These are phyloP conservation scores for Halcyon smyrnensis DNA, from an alignment of 2,797 vertebrate species.

Conservation along the genomic window DNA sequence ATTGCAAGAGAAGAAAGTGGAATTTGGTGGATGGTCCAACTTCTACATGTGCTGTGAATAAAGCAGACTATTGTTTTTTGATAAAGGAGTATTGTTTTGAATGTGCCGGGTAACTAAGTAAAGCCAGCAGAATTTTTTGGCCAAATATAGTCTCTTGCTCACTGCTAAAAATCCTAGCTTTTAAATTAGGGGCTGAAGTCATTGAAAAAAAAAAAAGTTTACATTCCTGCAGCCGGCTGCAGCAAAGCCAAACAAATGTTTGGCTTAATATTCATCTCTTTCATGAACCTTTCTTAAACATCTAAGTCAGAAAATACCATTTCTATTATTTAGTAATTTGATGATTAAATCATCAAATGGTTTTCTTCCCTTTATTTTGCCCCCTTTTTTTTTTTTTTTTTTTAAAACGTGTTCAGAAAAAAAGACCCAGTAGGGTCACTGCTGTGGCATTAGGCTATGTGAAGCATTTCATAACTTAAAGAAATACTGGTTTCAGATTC, in stretches of 20 bases:
- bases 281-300: slow-evolving; percentile 71
- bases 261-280: slow-evolving; percentile 76
- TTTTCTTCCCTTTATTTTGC: neutral
- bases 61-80: slow-evolving; percentile 82
- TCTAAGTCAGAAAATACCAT: slow-evolving; percentile 70
- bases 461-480: slow-evolving; percentile 70
- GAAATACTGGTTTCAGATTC: slow-evolving; percentile 64
- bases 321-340: slow-evolving; percentile 71
- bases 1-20: slow-evolving; percentile 75
- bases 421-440: slow-evolving; percentile 48
- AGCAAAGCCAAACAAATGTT: slow-evolving; percentile 80
- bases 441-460: slow-evolving; percentile 54
- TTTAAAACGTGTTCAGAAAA: neutral
- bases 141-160: slow-evolving; percentile 85
- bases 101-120: slow-evolving; percentile 76
- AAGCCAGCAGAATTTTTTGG: slow-evolving; percentile 81
- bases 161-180: slow-evolving; percentile 78
- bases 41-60: slow-evolving; percentile 81
- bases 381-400: neutral
- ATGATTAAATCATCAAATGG: neutral
- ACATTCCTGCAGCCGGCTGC: slow-evolving; percentile 78
- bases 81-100: slow-evolving; percentile 82
- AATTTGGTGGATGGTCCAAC: slow-evolving; percentile 76
- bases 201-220: slow-evolving; percentile 79
- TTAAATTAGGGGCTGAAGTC: slow-evolving; percentile 81